Percentiles rank a stretch among this genome's conserved stretches.
phyloP scores from a whole-genome alignment of 2,113 vertebrate genomes.

The Promerops cafer region DNA sequence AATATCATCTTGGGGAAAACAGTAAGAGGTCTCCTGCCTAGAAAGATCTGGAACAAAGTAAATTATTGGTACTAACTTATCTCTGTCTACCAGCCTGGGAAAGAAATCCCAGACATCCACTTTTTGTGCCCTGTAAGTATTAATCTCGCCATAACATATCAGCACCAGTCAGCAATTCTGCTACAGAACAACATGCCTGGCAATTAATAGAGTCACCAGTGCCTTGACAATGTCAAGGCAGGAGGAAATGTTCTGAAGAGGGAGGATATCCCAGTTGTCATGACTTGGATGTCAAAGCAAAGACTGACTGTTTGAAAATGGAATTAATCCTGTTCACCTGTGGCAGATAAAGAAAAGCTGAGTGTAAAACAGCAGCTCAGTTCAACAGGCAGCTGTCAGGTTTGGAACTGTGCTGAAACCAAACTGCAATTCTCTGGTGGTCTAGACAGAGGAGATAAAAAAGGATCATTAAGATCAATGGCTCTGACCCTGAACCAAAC shows the following conservation, averaged over 20 bases:
- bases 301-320: neutral
- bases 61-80: neutral
- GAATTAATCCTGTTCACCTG: neutral
- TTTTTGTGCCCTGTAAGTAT: neutral
- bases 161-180: neutral
- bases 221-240: neutral
- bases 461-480: neutral
- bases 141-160: neutral
- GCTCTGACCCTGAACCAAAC: neutral
- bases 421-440: neutral
- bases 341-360: neutral
- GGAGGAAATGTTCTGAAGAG: neutral
- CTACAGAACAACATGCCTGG: neutral
- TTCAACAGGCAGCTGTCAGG: neutral
- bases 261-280: neutral
- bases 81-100: neutral
- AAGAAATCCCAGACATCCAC: neutral
- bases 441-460: neutral
- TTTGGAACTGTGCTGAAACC: neutral
- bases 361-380: neutral
- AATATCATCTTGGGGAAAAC: neutral
- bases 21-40: neutral
- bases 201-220: neutral
- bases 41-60: neutral
- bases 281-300: neutral